Percentiles rank a stretch among this genome's conserved stretches.
phyloP scores from a whole-genome alignment of 2,888 invertebrate species.

The Sclerodermus sp. region DNA sequence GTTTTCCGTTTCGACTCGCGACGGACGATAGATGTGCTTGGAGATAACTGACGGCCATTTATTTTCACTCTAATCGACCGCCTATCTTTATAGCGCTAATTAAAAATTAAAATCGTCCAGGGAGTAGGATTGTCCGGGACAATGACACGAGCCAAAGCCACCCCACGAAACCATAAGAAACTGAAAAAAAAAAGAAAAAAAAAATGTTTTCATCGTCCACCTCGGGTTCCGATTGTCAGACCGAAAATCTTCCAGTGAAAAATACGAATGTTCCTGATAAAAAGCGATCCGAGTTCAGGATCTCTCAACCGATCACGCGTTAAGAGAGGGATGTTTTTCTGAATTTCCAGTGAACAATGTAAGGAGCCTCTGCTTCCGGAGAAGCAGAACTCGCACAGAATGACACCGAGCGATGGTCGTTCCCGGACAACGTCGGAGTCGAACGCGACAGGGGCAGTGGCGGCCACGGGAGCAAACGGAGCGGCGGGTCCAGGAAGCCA shows the following conservation, averaged over 20 bases:
- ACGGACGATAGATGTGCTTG: too few relatives aligned
- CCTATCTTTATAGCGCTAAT: too few relatives aligned
- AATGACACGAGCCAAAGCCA: too few relatives aligned
- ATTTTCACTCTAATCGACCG: too few relatives aligned
- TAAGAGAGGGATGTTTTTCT: background rate
- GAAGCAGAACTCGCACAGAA: conserved; percentile 43
- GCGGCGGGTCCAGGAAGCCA: conserved; percentile 6
- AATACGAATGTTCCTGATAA: background rate
- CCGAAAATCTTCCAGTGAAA: background rate
- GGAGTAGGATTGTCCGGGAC: background rate
- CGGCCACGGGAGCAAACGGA: conserved; percentile 3
- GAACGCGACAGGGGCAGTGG: conserved; percentile 24
- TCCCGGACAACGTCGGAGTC: conserved; percentile 50
- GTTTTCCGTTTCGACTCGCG: too few relatives aligned
- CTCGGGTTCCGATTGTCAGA: background rate
- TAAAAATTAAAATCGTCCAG: too few relatives aligned
- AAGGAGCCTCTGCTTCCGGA: conserved; percentile 47
- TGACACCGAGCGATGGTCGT: conserved; percentile 50
- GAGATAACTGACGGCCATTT: too few relatives aligned
- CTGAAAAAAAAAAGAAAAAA: background rate
- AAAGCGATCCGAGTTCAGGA: too few relatives aligned
- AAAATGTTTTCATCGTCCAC: background rate
- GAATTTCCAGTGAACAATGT: conserved; percentile 49
- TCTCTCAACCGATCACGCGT: too few relatives aligned
- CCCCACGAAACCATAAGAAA: too few relatives aligned